Evolutionary conservation across 2,888 invertebrate genomes (phyloP), one percentile per base, ranked within the genome.

Genomic region (Axea sp.): DNA sequence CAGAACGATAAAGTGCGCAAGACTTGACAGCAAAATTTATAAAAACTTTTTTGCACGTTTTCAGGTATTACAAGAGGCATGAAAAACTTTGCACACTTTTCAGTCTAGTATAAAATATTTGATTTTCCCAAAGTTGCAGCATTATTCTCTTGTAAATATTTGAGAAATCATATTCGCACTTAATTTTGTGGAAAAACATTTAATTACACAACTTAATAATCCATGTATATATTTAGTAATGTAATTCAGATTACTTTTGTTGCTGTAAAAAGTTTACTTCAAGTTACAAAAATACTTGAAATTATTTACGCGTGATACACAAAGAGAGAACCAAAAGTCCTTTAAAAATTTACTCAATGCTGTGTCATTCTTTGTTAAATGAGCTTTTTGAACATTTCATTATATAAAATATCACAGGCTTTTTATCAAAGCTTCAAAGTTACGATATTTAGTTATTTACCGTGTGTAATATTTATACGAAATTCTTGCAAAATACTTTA

Each of bases 401-500:
- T 30, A 30, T 55, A 55, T 35, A 39, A 55, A 55, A 55, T 55
- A 30, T 55, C 19, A 12, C 5, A 9, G 33, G 17, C 37, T 53
- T 37, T 53, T 28, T 28, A 19, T 22, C 22, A 22, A 17, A 57
- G 11, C 55, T 31, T 41, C 41, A 41, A 31, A 57, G 31, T 3
- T 12, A 17, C 31, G 17, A 31, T 41, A 8, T 31, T 31, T 15
- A 12, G 31, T n/a, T 17, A 24, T 24, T 24, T 24, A 19, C 19
- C 12, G 17, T 19, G 2, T 24, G 26, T 9, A 31, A 30, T 31
- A 22, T 57, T 41, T 41, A 31, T 41, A 41, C 22, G 1, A 41
- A 57, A 19, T 57, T 57, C 14, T 41, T 31, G 43, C 31, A 24
- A 39, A 55, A 41, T 43, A 24, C 31, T 43, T 43, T 30, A 17